Evolutionary conservation across 2,888 invertebrate genomes (phyloP), one percentile per base, ranked within the genome.

Genomic region (Gastrophysa polygoni): DNA sequence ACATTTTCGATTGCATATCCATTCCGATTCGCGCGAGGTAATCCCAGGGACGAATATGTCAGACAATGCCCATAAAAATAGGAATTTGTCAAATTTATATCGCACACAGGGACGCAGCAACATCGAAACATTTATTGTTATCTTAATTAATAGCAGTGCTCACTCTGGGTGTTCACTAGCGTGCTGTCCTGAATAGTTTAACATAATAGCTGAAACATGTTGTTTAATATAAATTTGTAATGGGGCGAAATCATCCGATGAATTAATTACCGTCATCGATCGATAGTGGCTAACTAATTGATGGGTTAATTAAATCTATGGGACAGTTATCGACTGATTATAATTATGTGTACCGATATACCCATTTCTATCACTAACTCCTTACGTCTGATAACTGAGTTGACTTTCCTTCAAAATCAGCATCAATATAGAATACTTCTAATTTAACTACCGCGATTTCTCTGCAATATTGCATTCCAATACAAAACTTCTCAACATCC

Each of bases 171-270:
- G 64, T 64, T 55, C 51, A 58, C 57, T 51, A 49, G n/a, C 44
- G 50, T 29, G 55, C 46, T 52, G 44, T 29, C 51, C 50, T 57
- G 56, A 51, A 57, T 57, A 48, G 63, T 59, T 63, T 51, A 63
- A 59, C 59, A 63, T 57, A 59, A 63, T 63, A 59, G 52, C 63
- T 43, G 21, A 21, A 32, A 47, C 34, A 38, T 54, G 43, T 54
- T 54, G 54, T 54, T 17, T 28, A 54, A 43, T 54, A 54, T 54
- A 68, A 69, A 71, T 71, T 69, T 67, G 69, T 66, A 64, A 64
- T 61, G 59, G 61, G 65, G 65, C 64, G 57, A 68, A 68, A 69
- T 68, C 68, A 68, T 72, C 69, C 68, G 66, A 69, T 67, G 68
- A 71, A 71, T 69, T 70, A 71, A 72, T 72, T 72, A 69, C 43